A percentile compares a stretch with the other conserved stretches of the same genome.
These are phyloP conservation scores for Entomyzon cyanotis DNA, from an alignment of 2,113 vertebrate genomes.

Conservation along the genomic window DNA sequence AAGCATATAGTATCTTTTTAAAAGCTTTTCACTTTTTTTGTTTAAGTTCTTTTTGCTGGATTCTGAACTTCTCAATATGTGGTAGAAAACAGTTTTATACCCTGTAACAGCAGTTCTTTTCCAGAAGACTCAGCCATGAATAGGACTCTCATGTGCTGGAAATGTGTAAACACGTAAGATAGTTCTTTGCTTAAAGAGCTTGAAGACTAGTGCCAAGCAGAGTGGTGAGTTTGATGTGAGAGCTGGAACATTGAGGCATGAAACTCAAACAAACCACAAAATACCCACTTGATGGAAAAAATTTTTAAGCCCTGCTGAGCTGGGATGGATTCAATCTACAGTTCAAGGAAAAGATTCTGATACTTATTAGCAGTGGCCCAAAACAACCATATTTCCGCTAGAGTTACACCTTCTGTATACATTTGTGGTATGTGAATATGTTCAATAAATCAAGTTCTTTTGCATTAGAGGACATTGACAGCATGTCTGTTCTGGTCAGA, in stretches of 20 bases:
- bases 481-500: background rate
- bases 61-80: background rate
- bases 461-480: background rate
- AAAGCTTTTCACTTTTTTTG: background rate
- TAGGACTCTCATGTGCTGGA: background rate
- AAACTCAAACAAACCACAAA: slow-evolving; percentile 21
- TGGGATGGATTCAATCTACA: background rate
- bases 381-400: background rate
- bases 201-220: background rate
- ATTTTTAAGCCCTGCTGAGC: background rate
- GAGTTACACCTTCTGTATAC: background rate
- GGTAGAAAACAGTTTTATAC: background rate
- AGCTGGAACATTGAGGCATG: background rate
- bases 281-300: slow-evolving; percentile 6
- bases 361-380: background rate
- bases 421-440: background rate
- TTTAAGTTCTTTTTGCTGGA: background rate
- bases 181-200: background rate
- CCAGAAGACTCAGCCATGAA: background rate
- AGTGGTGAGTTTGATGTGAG: slow-evolving; percentile 44
- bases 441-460: background rate
- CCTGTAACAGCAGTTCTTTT: background rate
- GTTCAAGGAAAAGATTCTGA: background rate
- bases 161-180: background rate
- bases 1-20: background rate